Conservation (phyloP, 2,113 vertebrate genomes). For the Phainopepla nitens region DNA sequence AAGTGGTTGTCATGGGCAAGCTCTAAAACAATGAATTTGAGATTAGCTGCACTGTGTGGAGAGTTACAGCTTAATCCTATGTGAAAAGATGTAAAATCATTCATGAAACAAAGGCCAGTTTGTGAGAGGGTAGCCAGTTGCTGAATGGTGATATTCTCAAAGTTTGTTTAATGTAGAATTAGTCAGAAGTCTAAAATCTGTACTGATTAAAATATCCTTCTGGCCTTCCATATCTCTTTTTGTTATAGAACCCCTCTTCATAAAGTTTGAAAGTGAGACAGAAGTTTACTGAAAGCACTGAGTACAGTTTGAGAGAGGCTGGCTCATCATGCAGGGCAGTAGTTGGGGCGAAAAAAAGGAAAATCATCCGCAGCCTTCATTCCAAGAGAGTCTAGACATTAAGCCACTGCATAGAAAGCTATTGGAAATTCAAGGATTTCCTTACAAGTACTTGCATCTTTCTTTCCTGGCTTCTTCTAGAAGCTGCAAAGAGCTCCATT, state of each 20-base stretch:
- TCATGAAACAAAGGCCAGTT: not conserved
- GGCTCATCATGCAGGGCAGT: not conserved
- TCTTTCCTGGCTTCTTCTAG: constrained; percentile 47
- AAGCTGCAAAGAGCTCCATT: not conserved
- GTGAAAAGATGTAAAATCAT: not conserved
- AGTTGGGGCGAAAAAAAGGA: not conserved
- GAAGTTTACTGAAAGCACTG: not conserved
- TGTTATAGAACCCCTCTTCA: not conserved
- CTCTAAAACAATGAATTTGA: not conserved
- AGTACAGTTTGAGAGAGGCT: not conserved
- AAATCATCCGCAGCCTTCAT: not conserved
- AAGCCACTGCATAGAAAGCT: constrained; percentile 11
- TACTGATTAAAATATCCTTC: not conserved
- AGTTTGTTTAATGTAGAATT: not conserved
- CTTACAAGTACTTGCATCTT: constrained; percentile 53
- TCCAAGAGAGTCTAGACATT: constrained; percentile 57
- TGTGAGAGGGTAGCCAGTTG: not conserved
- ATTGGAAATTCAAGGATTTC: constrained; percentile 39
- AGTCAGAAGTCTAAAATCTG: not conserved
- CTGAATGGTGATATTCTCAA: not conserved
- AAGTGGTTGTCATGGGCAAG: not conserved
- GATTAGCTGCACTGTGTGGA: not conserved
- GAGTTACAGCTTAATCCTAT: not conserved
- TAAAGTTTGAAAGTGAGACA: not conserved
- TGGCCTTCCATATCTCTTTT: not conserved